phyloP scores from a whole-genome alignment of 2,797 vertebrate genomes.

The Iguana delicatissima region DNA sequence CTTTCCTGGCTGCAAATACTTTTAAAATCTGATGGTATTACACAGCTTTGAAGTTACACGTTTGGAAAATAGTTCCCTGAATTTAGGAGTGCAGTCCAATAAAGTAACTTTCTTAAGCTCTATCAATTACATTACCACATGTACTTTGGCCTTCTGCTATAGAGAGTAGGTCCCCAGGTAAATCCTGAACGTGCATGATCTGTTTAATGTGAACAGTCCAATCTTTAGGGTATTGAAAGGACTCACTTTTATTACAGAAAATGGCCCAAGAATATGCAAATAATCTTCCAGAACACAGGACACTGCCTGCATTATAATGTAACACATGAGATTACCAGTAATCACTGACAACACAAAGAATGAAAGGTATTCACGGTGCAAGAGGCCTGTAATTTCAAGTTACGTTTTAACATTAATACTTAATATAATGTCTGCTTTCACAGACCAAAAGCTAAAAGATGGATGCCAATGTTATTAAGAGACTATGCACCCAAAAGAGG shows the following conservation, averaged over 20 bases:
- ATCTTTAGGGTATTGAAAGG: background rate
- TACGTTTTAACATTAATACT: background rate
- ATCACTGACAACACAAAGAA: background rate
- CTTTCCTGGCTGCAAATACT: background rate
- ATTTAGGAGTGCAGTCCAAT: too few relatives aligned
- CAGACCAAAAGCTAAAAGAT: conserved; percentile 32
- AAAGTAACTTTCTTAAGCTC: too few relatives aligned
- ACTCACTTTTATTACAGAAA: background rate
- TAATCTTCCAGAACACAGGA: background rate
- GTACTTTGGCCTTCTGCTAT: background rate
- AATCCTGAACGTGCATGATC: background rate
- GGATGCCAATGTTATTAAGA: conserved; percentile 24
- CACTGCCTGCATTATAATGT: background rate
- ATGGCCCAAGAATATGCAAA: background rate
- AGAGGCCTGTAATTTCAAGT: background rate
- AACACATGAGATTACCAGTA: background rate
- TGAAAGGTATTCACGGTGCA: background rate
- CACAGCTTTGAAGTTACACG: background rate
- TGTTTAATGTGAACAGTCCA: background rate
- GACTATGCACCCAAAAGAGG: conserved; percentile 32
- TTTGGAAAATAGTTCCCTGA: background rate
- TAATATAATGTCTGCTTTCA: conserved; percentile 1
- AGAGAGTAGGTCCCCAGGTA: background rate
- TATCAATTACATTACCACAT: too few relatives aligned
- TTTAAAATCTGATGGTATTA: background rate